phyloP scores from a whole-genome alignment of 37 sponge, comb jelly and placozoan species.

The Beroe forskalii region DNA sequence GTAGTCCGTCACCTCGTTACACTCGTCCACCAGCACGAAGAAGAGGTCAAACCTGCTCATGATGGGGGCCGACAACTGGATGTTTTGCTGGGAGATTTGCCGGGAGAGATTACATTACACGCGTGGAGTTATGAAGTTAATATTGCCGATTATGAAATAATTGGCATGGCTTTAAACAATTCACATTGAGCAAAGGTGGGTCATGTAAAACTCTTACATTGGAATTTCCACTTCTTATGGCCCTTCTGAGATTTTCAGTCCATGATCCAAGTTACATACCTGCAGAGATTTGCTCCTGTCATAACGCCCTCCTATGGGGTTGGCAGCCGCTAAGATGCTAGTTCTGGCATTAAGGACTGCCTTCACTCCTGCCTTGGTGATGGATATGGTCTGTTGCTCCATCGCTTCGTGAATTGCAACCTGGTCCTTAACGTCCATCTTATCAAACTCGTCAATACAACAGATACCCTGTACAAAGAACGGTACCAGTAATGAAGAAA shows the following conservation, averaged over 20 bases:
- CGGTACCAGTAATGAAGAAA: too few species aligned
- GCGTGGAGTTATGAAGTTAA: too few species aligned
- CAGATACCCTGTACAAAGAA: slow-evolving; percentile 99
- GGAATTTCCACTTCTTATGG: background rate
- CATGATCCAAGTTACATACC: too few species aligned
- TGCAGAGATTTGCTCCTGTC: slow-evolving; percentile 91
- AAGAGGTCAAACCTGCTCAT: slow-evolving; percentile 98
- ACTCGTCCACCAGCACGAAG: slow-evolving; percentile 96
- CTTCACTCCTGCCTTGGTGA: slow-evolving; percentile 99
- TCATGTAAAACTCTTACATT: too few species aligned
- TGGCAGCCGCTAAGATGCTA: slow-evolving; percentile 96
- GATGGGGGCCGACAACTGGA: slow-evolving; percentile 90
- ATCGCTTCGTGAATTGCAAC: slow-evolving; percentile 99
- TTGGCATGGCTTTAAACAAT: too few species aligned
- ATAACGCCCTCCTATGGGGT: slow-evolving; percentile 95
- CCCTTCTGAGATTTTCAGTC: background rate
- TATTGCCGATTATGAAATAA: too few species aligned
- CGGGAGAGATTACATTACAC: too few species aligned
- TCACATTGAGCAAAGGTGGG: too few species aligned
- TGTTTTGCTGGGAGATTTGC: slow-evolving; percentile 88
- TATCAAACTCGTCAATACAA: slow-evolving; percentile 99
- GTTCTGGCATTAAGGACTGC: slow-evolving; percentile 97
- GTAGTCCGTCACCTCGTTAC: slow-evolving; percentile 99
- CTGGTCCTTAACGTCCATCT: slow-evolving; percentile 97
- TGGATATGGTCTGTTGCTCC: slow-evolving; percentile 99